Base-by-base conservation (phyloP, 2,888 invertebrate genomes). In the Folsomia manolachei region DNA sequence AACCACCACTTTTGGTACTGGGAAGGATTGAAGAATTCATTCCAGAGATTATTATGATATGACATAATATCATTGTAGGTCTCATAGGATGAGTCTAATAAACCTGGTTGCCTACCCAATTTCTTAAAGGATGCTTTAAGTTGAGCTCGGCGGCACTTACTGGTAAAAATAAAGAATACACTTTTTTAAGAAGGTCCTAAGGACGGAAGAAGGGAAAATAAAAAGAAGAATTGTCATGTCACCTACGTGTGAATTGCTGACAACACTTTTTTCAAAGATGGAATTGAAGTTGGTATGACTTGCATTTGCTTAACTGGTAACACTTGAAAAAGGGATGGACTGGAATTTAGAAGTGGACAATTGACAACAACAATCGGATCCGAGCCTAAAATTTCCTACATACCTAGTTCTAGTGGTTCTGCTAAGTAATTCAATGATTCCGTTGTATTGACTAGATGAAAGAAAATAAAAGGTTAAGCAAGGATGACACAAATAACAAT, bases 191-290 rank as follows among this genome's bases (percentile, higher is more conserved):
- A 63, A 63, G 4, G 63, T 23, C 4, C 7, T 21, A 19, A 56
- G 19, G 56, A 51, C 60, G n/a, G 60, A 60, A 60, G n/a, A 19
- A 19, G 60, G 4, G 39, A 39, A 14, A 39, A 14, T 9, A 14
- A 39, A 14, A 21, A 19, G n/a, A 19, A 14, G 56, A 56, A 18
- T 56, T 62, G 62, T 62, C 62, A 62, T 67, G 67, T 67, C 67
- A 67, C 67, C 67, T 67, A 67, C 60, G 67, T 67, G 67, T 67
- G 67, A 67, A 67, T 26, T 67, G 56, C 56, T 67, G 18, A 19
- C 56, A n/a, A n/a, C n/a, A n/a, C n/a, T n/a, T 56, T 56, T 56
- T 56, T 56, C 19, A 21, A 56, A 56, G 19, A 56, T n/a, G n/a
- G 56, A 56, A 21, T 56, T 7, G 14, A 39, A 39, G 39, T 39